Evolutionary conservation across 1,140 invertebrate species (phyloP), one percentile per base, ranked within the genome.

Genomic region (Radopholus similis): DNA sequence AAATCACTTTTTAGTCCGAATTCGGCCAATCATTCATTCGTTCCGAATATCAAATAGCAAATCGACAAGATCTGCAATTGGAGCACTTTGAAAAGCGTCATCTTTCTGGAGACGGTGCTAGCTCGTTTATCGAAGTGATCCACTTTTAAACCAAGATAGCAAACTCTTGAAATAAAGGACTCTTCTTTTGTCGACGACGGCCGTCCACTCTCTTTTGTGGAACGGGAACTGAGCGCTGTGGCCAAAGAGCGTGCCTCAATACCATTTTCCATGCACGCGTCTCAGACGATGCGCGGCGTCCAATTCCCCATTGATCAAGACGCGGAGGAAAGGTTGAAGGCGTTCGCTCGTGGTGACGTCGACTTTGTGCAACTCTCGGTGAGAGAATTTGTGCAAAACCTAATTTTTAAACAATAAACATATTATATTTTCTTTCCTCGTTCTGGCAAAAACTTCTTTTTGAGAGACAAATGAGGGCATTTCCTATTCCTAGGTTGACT

Each of bases 11-110:
- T 47, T 2, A 62, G 58, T 89, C 89, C 76, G 93, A 97, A 84
- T 98, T 99, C 86, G 93, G 93, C 21, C 88, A 86, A 83, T 90
- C 85, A 63, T 90, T 86, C 82, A 94, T 98, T 69, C 91, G 91
- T 77, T 90, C 94, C 83, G 93, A 96, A 85, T 83, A 93, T 70
- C 92, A 93, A 86, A 91, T 89, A 23, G 92, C 91, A 30, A 71
- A 72, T 40, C 54, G 82, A 86, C 30, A 84, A 86, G 85, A 90
- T 90, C 86, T 83, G 69, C 80, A 72, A 53, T 67, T 81, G 57
- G 76, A 80, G 6, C 70, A 73, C 9, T 78, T 76, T 66, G 71
- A 67, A 66, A 68, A 66, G 9, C 68, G 69, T 53, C 47, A 83
- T 37, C 69, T 62, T 13, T 34, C 21, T 11, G 49, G 32, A 21